Percentiles rank a stretch among this genome's conserved stretches.
Evolutionary conservation across 2,797 vertebrate species (phyloP).

Genomic region (Sebastes iracundus): DNA sequence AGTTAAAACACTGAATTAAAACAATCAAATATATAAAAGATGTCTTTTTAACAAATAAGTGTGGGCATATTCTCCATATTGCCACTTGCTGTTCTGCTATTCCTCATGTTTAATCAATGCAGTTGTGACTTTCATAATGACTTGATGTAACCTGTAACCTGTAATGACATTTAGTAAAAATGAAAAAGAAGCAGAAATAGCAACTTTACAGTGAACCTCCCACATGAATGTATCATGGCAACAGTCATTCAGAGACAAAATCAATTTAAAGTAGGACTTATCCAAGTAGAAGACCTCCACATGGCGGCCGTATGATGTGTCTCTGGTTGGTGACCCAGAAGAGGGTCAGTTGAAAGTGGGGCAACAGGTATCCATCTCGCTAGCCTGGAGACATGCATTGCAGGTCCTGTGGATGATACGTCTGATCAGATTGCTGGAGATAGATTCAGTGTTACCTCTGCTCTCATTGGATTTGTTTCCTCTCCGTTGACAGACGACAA

Average conservation of each 20-base stretch:
- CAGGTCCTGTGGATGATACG: constrained; percentile 64
- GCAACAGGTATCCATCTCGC: constrained; percentile 37
- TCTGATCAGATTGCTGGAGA: constrained; percentile 58
- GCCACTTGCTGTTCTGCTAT: background rate
- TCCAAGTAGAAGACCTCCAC: constrained; percentile 73
- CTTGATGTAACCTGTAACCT: background rate
- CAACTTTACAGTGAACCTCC: background rate
- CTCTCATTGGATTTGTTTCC: constrained; percentile 50
- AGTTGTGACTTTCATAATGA: background rate
- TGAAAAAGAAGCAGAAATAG: background rate
- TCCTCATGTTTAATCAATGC: background rate
- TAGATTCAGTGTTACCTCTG: constrained; percentile 43
- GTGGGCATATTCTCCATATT: background rate
- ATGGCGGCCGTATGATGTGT: constrained; percentile 1
- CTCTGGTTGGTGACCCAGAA: constrained; percentile 8
- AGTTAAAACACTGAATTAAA: background rate
- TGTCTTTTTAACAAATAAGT: background rate
- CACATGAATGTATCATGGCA: background rate
- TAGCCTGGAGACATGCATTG: constrained; percentile 45
- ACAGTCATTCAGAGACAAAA: background rate
- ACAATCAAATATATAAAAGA: background rate
- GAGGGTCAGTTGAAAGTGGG: constrained; percentile 35
- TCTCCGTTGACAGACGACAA: constrained; percentile 39
- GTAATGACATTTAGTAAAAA: background rate
- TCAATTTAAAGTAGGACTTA: constrained; percentile 21